Conservation (phyloP, 1,140 invertebrate genomes). For the Psilanteris sp. region DNA sequence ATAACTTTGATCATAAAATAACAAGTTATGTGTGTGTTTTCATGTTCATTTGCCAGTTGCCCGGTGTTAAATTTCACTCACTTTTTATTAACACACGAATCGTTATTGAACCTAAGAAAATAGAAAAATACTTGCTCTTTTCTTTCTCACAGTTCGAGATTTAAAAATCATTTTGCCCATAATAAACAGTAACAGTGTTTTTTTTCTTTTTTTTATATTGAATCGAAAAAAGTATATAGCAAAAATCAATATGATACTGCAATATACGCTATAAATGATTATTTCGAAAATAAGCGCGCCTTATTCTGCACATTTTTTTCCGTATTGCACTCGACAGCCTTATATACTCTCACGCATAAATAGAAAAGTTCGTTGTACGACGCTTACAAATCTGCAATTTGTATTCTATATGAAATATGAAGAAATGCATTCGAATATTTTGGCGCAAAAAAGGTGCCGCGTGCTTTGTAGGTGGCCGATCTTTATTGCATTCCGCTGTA, state of each 20-base stretch:
- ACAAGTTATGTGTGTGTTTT: constrained; percentile 41
- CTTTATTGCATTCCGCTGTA: constrained; percentile 64
- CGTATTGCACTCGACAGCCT: no score
- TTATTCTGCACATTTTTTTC: constrained; percentile 21
- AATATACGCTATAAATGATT: constrained; percentile 33
- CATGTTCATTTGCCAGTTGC: constrained; percentile 25
- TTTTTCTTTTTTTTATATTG: no score
- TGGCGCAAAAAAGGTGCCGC: constrained; percentile 13
- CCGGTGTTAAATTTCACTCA: constrained; percentile 6
- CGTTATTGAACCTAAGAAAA: no score
- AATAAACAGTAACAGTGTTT: no score
- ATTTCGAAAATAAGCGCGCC: constrained; percentile 34
- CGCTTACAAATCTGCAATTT: constrained; percentile 37
- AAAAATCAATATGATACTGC: constrained; percentile 4
- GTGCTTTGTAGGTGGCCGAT: constrained; percentile 32
- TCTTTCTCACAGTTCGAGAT: no score
- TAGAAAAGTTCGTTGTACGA: constrained; percentile 22
- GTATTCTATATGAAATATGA: constrained; percentile 41
- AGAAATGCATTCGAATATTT: constrained; percentile 40
- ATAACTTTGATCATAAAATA: constrained; percentile 52
- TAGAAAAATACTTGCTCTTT: no score
- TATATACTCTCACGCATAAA: constrained; percentile 14
- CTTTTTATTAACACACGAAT: constrained; percentile 44
- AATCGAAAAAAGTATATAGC: no score
- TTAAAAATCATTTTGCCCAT: no score